Base-by-base conservation (phyloP, 1,140 invertebrate genomes). In the Brachionus rotundiformis region DNA sequence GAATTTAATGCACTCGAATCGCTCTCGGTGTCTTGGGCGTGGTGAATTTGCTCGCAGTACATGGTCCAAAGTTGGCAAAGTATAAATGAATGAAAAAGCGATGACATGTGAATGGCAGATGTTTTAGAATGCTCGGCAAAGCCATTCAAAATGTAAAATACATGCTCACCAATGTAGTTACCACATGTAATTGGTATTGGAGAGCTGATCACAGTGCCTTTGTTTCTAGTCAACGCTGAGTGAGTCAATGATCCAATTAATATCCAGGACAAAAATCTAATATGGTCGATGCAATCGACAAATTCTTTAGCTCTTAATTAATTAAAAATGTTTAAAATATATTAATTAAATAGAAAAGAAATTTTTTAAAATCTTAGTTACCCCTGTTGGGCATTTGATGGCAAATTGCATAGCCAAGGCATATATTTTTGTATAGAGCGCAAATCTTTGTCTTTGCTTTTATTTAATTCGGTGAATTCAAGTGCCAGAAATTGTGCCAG, bases 121-220 rank as follows among this genome's bases (percentile, higher is more conserved):
- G 88, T 85, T 89, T 96, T 97, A 4, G 93, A 93, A 85, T 97
- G 95, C 87, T 98, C 96, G 41, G 95, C 94, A 90, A 98, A 99
- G 10, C 95, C 95, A 16, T 94, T 92, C 88, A 99, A 92, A 27
- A 94, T 93, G 77, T 91, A 90, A 90, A 98, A 94, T 82, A 98
- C 92, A 86, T 98, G 95, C 90, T 98, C 96, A 31, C 96, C 95
- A 84, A 99, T 94, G 86, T 97, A 93, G 85, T 94, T 94, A 29
- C 94, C 95, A 41, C 94, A 94, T 88, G 98, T 96, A 85, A 98
- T 92, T 16, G 96, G 96, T 82, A 99, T 92, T 10, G 96, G 95
- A 84, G 94, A 92, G 84, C 92, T 95, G 83, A 90, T 84, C 13
- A 88, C 85, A 8, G 84, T 85, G 19, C 84, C 61, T 41, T 82